Base-by-base conservation (phyloP, 2,888 invertebrate species). In the Tineola bisselliella region DNA sequence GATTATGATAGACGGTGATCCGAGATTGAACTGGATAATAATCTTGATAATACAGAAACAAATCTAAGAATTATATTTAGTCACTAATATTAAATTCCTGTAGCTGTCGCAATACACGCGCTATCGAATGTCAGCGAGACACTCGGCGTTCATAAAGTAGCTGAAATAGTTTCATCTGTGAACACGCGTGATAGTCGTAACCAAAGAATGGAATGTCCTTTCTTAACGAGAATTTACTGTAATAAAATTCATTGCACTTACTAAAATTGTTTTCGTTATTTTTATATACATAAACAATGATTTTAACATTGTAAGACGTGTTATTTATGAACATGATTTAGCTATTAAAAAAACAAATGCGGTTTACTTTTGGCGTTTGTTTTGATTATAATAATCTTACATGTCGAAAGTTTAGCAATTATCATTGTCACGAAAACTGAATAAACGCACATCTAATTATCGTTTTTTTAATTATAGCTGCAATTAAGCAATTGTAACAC, bases 161-260 rank as follows among this genome's bases (percentile, higher is more conserved):
- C 77, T 81, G 77, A 82, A 82, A 78, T 82, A 79, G 77, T 76
- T 73, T 70, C 69, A 77, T 76, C 77, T 79, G 64, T 13, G 33
- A 25, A 57, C 43, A 48, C 17, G n/a, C 13, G 48, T 48, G 48
- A 48, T 17, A 17, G 48, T 48, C 13, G 48, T 17, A 48, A 8
- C 12, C 10, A 38, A 10, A 38, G 38, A 17, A 48, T 17, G 48
- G 48, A 48, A 48, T 48, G 48, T 38, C 48, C 48, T 48, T 48
- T 48, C 48, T 13, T 48, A 13, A 48, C 8, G 17, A 17, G 48
- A 48, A 48, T 48, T 48, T 48, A 48, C 38, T 10, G 11, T n/a
- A 38, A 38, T 38, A 38, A 38, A 38, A 38, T 38, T 10, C 38
- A 38, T 12, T 38, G 10, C 38, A 38, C 10, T 38, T 38, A 38